Base-by-base conservation (phyloP, 1,140 invertebrate species). In the Bradysia coprophila region DNA sequence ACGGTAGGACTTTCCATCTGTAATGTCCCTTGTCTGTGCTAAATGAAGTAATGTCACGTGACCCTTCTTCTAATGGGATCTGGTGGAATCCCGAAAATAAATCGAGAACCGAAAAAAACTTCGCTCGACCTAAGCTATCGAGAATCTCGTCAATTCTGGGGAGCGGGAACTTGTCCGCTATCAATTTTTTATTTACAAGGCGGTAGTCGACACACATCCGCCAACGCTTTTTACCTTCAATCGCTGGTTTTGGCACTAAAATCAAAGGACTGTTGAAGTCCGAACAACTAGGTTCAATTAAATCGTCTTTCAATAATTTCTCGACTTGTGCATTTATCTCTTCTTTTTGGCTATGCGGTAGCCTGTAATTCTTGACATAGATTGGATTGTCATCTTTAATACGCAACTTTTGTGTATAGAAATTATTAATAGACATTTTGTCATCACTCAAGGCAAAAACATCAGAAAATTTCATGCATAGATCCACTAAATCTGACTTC, bases 61-160 rank as follows among this genome's bases (percentile, higher is more conserved):
- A 46, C 0, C 38, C 24, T 24, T 45, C 34, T 1, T 52, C 49
- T 1, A 65, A 23, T 4, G 45, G 39, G 16, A 67, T 47, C 43
- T 70, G 63, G 49, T 52, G 59, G 44, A 59, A 67, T 4, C 65
- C 63, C 19, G 44, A 49, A 0, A 42, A 45, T 9, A 63, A 37
- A 49, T 66, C 61, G 2, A 65, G 38, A 1, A 49, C 43, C 10
- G 49, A 49, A 40, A 66, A 63, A 33, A 45, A 57, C 22, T 48
- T 48, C 5, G 50, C 38, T 2, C 49, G 50, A 1, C 42, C 45
- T 16, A 66, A 34, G 2, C 38, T 41, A 41, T 60, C 49, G 13
- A 67, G 45, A 11, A 46, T 48, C 19, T 58, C 51, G 19, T 62
- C 55, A 6, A 65, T 63, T 5, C 52, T 41, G 4, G 65, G 64